These are phyloP conservation scores for Stomatorhinus walkeri DNA, from an alignment of 2,797 vertebrate genomes.

Conservation along the genomic window DNA sequence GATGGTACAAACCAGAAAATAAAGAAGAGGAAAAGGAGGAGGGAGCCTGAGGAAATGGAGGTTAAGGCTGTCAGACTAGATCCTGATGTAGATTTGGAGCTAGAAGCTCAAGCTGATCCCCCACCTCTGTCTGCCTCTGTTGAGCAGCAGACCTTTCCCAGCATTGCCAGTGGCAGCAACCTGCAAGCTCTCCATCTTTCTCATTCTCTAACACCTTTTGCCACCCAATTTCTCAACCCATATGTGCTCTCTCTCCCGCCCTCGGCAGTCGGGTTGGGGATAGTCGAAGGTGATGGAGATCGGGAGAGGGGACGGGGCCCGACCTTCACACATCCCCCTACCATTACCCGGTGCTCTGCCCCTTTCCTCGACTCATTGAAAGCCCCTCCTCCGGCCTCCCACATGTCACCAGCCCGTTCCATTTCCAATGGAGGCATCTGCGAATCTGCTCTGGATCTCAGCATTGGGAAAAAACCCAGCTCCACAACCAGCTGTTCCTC, in stretches of 20 bases:
- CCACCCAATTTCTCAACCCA: slow-evolving; percentile 62
- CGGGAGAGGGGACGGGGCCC: slow-evolving; percentile 45
- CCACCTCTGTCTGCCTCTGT: slow-evolving; percentile 47
- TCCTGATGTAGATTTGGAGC: slow-evolving; percentile 65
- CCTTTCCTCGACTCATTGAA: slow-evolving; percentile 53
- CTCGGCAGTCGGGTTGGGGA: slow-evolving; percentile 49
- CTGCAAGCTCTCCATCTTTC: slow-evolving; percentile 59
- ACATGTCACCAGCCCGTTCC: slow-evolving; percentile 51
- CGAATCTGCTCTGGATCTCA: slow-evolving; percentile 68
- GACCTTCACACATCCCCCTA: slow-evolving; percentile 53
- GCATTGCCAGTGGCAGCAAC: slow-evolving; percentile 32
- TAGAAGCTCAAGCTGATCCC: slow-evolving; percentile 69
- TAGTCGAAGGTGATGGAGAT: slow-evolving; percentile 45
- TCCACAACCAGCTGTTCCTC: slow-evolving; percentile 45
- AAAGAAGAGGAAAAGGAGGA: slow-evolving; percentile 56
- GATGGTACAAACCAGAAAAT: slow-evolving; percentile 45
- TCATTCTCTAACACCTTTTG: slow-evolving; percentile 60
- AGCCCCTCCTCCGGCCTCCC: slow-evolving; percentile 50
- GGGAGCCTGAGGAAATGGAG: slow-evolving; percentile 59
- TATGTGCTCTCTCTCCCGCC: slow-evolving; percentile 64
- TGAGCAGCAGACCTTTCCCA: slow-evolving; percentile 49
- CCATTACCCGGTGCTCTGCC: slow-evolving; percentile 43
- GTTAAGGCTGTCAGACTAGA: slow-evolving; percentile 62
- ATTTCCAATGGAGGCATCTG: slow-evolving; percentile 63
- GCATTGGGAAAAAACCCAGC: slow-evolving; percentile 62